Conservation (phyloP, 1,140 invertebrate genomes). For the Bombus superbus region DNA sequence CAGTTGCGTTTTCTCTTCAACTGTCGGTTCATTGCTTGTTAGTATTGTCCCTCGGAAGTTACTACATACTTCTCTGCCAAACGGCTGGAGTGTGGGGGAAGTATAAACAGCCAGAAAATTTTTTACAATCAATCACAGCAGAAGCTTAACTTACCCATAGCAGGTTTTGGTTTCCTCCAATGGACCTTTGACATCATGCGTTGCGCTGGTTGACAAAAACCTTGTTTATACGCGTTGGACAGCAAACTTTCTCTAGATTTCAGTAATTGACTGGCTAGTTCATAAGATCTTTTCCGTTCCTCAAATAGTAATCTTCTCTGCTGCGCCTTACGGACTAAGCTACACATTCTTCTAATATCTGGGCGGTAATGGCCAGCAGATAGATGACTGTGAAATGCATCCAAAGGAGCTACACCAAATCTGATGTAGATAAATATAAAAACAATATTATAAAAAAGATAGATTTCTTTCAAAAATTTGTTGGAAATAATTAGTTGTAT, state of each 20-base stretch:
- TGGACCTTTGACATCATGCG: constrained; percentile 82
- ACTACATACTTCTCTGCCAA: constrained; percentile 66
- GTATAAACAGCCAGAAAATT: constrained; percentile 70
- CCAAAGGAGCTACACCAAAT: constrained; percentile 78
- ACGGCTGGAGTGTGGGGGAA: constrained; percentile 51
- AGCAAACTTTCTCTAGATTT: constrained; percentile 87
- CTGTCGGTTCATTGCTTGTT: constrained; percentile 69
- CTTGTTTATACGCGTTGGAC: constrained; percentile 83
- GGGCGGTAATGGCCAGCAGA: constrained; percentile 86
- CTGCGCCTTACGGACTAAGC: constrained; percentile 86
- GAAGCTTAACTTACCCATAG: constrained; percentile 76
- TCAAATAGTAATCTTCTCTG: constrained; percentile 87
- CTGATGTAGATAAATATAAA: constrained; percentile 68
- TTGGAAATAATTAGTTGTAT: constrained; percentile 58
- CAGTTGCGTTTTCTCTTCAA: constrained; percentile 78
- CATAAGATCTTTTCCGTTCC: constrained; percentile 83
- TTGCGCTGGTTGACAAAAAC: constrained; percentile 82
- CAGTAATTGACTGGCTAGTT: constrained; percentile 85
- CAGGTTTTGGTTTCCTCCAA: constrained; percentile 80
- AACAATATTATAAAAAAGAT: background rate
- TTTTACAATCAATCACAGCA: constrained; percentile 69
- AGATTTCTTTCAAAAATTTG: background rate
- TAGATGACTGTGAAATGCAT: constrained; percentile 85
- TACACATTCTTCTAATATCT: constrained; percentile 84
- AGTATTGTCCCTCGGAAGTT: constrained; percentile 58